Base-by-base conservation (phyloP, 2,113 vertebrate genomes). In the Alectura lathami region DNA sequence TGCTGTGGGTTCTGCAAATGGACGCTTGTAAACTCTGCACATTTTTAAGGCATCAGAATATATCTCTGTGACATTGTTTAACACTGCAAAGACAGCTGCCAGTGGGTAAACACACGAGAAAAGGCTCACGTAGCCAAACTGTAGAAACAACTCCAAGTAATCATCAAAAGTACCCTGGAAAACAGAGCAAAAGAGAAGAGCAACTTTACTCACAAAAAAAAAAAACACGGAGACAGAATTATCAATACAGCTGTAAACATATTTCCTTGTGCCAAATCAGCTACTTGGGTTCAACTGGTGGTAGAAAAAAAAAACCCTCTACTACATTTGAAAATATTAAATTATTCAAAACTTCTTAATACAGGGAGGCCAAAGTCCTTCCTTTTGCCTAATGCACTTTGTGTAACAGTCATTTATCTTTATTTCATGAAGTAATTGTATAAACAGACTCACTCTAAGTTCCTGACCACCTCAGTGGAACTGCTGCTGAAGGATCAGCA, bases 11-110 rank as follows among this genome's bases (percentile, higher is more conserved):
- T 99, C 98, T 17, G 98, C 97, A 95, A 99, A 99, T 2, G 99
- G 99, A 32, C 99, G 97, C 96, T 99, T 99, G 97, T 99, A 99
- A 94, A 99, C 98, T 6, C 96, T 97, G 85, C 99, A 99, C 98
- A 99, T 99, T 97, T 99, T 99, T 96, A 99, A 98, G 95, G 99
- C 99, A 51, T 99, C 99, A 1, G 99, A 99, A 93, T 99, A 99
- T 82, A 99, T 97, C 95, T 99, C 99, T 0, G 99, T 99, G 95
- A 99, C 76, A 91, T 99, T 99, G 96, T 99, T 99, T 74, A 99
- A 78, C 74, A 99, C 98, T 56, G 99, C 99, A 75, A 99, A 98
- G 90, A 99, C 97, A 47, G 99, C 99, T 62, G 99, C 99, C 93
- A 99, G 94, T 5, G 99, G 99, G 92, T 99, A 99, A 74, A 99